phyloP scores from a whole-genome alignment of 2,113 vertebrate genomes.

The Corythornis madagascariensis region DNA sequence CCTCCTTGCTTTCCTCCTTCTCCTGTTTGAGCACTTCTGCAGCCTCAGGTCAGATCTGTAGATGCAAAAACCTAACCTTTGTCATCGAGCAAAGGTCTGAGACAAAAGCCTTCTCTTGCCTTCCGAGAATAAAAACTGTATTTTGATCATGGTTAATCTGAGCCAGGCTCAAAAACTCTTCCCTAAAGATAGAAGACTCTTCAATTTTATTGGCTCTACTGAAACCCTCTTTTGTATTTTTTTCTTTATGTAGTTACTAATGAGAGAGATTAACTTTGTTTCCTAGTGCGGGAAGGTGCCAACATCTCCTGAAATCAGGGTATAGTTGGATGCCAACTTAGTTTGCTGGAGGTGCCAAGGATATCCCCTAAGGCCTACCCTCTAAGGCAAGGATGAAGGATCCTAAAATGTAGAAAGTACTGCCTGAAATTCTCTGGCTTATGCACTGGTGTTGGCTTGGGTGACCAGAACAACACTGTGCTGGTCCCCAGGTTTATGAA shows the following conservation, averaged over 20 bases:
- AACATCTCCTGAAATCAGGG: not conserved
- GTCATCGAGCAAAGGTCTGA: not conserved
- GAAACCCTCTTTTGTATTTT: not conserved
- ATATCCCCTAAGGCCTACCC: not conserved
- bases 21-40: conserved; percentile 2
- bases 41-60: conserved; percentile 14
- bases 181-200: not conserved
- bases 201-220: not conserved
- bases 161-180: not conserved
- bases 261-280: not conserved
- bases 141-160: conserved; percentile 1
- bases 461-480: not conserved
- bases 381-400: not conserved
- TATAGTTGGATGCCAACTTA: not conserved
- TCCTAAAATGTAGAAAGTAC: not conserved
- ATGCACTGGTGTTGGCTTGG: not conserved
- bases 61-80: conserved; percentile 8
- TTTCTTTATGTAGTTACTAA: not conserved
- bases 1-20: not conserved
- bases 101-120: not conserved
- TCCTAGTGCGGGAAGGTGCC: not conserved
- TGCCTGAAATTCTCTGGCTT: not conserved
- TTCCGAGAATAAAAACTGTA: conserved; percentile 3
- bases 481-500: not conserved
- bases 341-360: not conserved